Conservation (phyloP, 2,888 invertebrate genomes). For the Nyleta sp. region DNA sequence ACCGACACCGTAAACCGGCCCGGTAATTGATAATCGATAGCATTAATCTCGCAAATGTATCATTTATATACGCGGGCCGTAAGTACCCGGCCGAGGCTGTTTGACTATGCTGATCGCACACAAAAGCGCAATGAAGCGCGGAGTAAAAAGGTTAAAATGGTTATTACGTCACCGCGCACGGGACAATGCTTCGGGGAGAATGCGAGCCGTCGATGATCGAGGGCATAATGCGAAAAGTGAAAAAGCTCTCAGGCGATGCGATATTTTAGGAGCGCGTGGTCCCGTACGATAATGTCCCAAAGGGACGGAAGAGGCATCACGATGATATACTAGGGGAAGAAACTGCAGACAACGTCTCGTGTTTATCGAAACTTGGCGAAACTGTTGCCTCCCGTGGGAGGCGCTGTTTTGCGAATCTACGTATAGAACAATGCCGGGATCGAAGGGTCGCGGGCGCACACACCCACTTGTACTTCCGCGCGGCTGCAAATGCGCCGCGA, state of each 20-base stretch:
- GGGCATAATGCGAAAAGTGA: conserved; percentile 69
- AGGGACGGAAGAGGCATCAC: conserved; percentile 59
- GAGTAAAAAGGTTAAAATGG: conserved; percentile 53
- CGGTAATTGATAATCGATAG: conserved; percentile 59
- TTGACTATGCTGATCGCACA: conserved; percentile 52
- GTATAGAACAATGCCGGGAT: conserved; percentile 41
- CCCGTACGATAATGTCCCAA: conserved; percentile 67
- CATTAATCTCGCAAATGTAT: conserved; percentile 52
- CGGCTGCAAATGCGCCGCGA: conserved; percentile 21
- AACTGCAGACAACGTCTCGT: conserved; percentile 64
- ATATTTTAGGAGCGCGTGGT: conserved; percentile 64
- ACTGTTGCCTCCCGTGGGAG: conserved; percentile 62
- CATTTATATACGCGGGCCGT: conserved; percentile 31
- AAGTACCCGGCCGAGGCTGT: conserved; percentile 43
- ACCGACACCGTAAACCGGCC: conserved; percentile 31
- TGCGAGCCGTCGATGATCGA: conserved; percentile 57
- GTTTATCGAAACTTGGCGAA: conserved; percentile 65
- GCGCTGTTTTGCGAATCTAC: conserved; percentile 53
- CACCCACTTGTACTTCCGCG: conserved; percentile 12
- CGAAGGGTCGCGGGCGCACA: conserved; percentile 31
- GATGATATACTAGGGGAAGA: conserved; percentile 62
- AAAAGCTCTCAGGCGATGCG: conserved; percentile 66
- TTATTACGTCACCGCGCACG: conserved; percentile 53
- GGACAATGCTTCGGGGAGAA: conserved; percentile 51
- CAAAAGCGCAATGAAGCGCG: conserved; percentile 54